A percentile compares a stretch with the other conserved stretches of the same genome.
These are phyloP conservation scores for Nomada ruficornis DNA, from an alignment of 2,888 invertebrate species.

Conservation along the genomic window DNA sequence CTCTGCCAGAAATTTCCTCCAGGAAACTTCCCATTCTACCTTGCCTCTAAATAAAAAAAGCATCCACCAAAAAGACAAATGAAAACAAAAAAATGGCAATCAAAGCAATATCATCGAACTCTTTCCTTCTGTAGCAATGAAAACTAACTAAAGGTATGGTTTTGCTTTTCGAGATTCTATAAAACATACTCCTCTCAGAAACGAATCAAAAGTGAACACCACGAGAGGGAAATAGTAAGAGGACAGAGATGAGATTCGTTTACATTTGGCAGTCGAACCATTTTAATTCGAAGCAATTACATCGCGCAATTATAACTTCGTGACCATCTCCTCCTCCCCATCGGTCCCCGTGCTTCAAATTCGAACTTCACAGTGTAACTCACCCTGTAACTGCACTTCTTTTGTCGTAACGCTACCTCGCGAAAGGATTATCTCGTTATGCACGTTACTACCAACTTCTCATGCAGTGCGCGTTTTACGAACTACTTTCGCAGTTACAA, in stretches of 20 bases:
- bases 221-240: not conserved
- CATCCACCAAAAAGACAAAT: not conserved
- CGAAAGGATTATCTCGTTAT: constrained; percentile 37
- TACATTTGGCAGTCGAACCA: not conserved
- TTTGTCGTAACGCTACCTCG: constrained; percentile 9
- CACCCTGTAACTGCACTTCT: constrained; percentile 20
- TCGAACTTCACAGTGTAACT: constrained; percentile 34
- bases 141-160: no score
- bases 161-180: no score
- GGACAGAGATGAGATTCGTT: constrained; percentile 8
- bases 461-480: constrained; percentile 11
- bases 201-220: not conserved
- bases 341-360: not conserved
- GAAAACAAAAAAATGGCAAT: not conserved
- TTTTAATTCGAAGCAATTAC: constrained; percentile 22
- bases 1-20: constrained; percentile 41
- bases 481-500: constrained; percentile 20
- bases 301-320: constrained; percentile 18
- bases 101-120: not conserved
- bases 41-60: not conserved
- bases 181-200: no score
- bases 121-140: not conserved
- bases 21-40: constrained; percentile 9
- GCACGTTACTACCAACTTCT: constrained; percentile 7
- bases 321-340: not conserved